Evolutionary conservation across 2,797 vertebrate genomes (phyloP).

Genomic region (Danionella dracula): DNA sequence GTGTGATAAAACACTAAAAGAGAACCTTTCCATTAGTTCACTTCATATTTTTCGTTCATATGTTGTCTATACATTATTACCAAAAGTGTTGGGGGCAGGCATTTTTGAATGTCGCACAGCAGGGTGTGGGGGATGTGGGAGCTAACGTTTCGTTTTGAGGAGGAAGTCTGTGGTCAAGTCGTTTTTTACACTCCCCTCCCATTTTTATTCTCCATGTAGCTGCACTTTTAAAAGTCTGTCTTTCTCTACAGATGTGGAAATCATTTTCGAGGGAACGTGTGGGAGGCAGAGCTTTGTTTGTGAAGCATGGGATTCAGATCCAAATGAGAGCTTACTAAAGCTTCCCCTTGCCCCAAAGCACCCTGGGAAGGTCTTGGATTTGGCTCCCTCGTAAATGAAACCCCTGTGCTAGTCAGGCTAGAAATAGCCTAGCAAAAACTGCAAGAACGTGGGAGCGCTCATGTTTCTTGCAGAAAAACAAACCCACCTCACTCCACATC

Average conservation of each 20-base stretch:
- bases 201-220: constrained; percentile 67
- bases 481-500: constrained; percentile 33
- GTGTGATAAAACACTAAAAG: constrained; percentile 9
- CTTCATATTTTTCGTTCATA: background rate
- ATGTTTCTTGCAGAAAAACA: constrained; percentile 43
- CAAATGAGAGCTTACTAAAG: constrained; percentile 19
- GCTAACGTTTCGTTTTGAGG: constrained; percentile 70
- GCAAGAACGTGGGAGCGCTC: constrained; percentile 34
- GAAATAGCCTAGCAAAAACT: constrained; percentile 49
- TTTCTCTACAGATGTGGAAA: constrained; percentile 54
- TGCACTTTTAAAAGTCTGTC: constrained; percentile 42
- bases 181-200: constrained; percentile 70
- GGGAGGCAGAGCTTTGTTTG: constrained; percentile 21
- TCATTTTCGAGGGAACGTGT: constrained; percentile 38
- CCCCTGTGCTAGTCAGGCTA: constrained; percentile 45
- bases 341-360: constrained; percentile 39
- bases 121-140: constrained; percentile 60
- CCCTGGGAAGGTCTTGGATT: constrained; percentile 45
- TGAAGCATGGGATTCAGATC: constrained; percentile 38
- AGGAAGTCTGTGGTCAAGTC: constrained; percentile 90
- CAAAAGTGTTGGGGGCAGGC: background rate
- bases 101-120: constrained; percentile 37
- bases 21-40: background rate
- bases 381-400: constrained; percentile 48
- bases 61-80: background rate